These are phyloP conservation scores for Tuberolachnus salignus DNA, from an alignment of 2,888 invertebrate genomes.

Conservation along the genomic window DNA sequence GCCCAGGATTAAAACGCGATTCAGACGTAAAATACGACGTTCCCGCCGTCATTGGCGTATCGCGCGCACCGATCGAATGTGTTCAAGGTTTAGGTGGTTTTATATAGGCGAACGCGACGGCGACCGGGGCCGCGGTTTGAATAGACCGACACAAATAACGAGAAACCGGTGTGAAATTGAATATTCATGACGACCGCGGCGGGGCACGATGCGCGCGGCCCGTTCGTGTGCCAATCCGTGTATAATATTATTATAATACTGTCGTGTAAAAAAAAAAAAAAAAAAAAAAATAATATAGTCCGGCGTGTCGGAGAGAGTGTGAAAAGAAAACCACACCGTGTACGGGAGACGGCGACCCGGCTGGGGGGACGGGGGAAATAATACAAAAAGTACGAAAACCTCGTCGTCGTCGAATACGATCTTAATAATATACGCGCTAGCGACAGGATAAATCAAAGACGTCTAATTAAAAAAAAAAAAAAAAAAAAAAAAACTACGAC, in stretches of 20 bases:
- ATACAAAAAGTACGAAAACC: neutral
- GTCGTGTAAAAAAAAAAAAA: too few species aligned
- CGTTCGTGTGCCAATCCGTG: neutral
- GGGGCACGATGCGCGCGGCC: too few species aligned
- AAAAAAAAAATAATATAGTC: neutral
- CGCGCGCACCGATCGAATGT: conserved; percentile 7
- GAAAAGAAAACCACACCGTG: neutral
- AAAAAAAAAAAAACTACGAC: conserved; percentile 9
- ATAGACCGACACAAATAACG: neutral
- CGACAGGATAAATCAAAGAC: conserved; percentile 38
- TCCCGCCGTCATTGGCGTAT: neutral
- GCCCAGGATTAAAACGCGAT: conserved; percentile 18
- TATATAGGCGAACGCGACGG: neutral
- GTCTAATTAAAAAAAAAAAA: conserved; percentile 46
- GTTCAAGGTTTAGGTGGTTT: neutral
- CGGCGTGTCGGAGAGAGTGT: neutral
- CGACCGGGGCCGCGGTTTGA: neutral
- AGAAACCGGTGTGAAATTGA: conserved; percentile 44
- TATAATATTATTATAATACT: neutral
- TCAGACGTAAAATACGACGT: conserved; percentile 2
- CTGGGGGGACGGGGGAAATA: neutral
- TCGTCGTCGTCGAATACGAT: neutral
- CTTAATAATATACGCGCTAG: conserved; percentile 31
- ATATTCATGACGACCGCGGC: conserved; percentile 39
- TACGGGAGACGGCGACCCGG: neutral